Base-by-base conservation (phyloP, 2,888 invertebrate species). In the Sinodicranocentrus sp. region DNA sequence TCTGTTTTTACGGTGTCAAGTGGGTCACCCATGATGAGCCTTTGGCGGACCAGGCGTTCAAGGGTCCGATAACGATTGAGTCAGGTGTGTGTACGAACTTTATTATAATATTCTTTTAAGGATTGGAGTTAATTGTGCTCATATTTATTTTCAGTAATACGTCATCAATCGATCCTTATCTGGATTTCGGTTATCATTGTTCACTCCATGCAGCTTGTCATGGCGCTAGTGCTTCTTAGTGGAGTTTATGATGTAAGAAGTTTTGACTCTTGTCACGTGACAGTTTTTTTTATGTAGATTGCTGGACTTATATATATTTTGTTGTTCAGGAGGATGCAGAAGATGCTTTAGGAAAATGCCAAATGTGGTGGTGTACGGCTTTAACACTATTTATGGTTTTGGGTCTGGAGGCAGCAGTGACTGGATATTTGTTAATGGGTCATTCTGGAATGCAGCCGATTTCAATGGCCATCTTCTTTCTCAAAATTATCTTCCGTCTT, bases 361-460 rank as follows among this genome's bases (percentile, higher is more conserved):
- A 87, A 52, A 72, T 87, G 85, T 87, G 87, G 87, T 87, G 85
- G 85, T 85, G 87, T 33, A 84, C 79, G 5, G 84, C 87, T 15
- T 44, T 84, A n/a, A 82, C 84, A 21, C 72, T 87, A 19, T 87
- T 87, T 65, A 82, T 84, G 84, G 82, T 83, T 0, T 44, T 87
- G 43, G 84, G 78, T 1, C 44, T 87, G 23, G 87, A 87, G 25
- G 78, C 84, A 28, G 67, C 70, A 10, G 72, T 84, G n/a, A 87
- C 84, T 44, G 71, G 76, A 13, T 85, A 85, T 54, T 76, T 85
- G 44, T 75, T 85, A 70, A 63, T 86, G 5, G 70, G 44, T 57
- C 76, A 68, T 23, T 76, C 84, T n/a, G 84, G 85, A 17, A 85
- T 87, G 84, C 87, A 87, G 54, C 85, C 87, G 48, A 85, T 87